These are phyloP conservation scores for Eulemur macaco DNA, from an alignment of 2,113 vertebrate species.

Conservation along the genomic window DNA sequence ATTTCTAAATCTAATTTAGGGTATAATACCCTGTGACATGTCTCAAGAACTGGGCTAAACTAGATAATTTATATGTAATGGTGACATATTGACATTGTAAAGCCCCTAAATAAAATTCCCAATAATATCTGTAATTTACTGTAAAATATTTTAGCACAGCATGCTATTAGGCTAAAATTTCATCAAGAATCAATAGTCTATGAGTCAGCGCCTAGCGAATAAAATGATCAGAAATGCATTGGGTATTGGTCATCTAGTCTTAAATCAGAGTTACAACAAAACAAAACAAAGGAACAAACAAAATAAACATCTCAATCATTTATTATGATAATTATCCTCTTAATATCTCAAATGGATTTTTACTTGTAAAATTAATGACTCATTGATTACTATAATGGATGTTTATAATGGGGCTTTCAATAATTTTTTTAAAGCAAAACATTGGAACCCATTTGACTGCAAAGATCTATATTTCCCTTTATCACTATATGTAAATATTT, in stretches of 20 bases:
- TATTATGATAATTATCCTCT: neutral
- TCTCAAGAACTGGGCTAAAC: neutral
- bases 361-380: neutral
- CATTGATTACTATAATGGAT: neutral
- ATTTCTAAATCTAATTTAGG: neutral
- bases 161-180: neutral
- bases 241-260: neutral
- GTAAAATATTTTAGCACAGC: neutral
- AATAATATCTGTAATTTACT: neutral
- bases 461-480: neutral
- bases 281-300: neutral
- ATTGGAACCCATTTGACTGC: neutral
- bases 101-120: neutral
- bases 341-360: neutral
- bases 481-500: neutral
- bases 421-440: neutral
- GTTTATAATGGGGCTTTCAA: neutral
- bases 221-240: neutral
- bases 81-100: neutral
- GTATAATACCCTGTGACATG: neutral
- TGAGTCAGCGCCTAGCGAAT: neutral
- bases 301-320: neutral
- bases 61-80: neutral
- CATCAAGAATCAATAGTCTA: neutral
- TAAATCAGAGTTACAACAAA: neutral